Conservation (phyloP, 2,797 vertebrate species). For the Onychomys torridus region DNA sequence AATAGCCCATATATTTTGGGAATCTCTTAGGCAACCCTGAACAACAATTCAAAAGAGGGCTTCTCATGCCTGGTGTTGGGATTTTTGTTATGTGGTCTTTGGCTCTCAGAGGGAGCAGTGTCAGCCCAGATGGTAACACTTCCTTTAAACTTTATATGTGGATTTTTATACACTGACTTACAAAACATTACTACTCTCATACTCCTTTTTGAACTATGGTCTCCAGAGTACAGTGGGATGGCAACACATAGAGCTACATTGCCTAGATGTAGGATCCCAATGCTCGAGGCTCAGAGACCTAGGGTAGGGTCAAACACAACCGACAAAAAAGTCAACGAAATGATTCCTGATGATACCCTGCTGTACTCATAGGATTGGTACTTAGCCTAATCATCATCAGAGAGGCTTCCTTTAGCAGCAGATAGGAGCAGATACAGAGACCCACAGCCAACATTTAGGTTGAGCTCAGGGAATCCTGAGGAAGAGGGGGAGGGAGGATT, state of each 20-base stretch:
- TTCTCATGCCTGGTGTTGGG: neutral
- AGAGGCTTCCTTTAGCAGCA: neutral
- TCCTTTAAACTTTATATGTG: neutral
- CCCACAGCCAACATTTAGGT: neutral
- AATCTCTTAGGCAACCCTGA: neutral
- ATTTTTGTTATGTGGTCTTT: neutral
- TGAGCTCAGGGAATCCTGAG: neutral
- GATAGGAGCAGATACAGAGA: neutral
- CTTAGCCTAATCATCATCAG: neutral
- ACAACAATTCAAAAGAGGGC: neutral
- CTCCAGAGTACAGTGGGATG: slow-evolving; percentile 16
- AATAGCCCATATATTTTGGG: neutral
- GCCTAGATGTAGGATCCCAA: neutral
- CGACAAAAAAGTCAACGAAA: neutral
- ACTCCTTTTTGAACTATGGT: neutral
- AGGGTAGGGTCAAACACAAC: neutral
- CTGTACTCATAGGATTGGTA: neutral
- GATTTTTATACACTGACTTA: neutral
- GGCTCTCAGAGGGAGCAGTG: neutral
- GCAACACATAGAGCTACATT: neutral
- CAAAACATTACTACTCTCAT: neutral
- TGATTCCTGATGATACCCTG: neutral
- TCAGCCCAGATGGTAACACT: neutral
- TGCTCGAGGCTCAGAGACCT: neutral
- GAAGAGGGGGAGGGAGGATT: neutral